Conservation (phyloP, 2,113 vertebrate species). For the Cephalopterus ornatus region DNA sequence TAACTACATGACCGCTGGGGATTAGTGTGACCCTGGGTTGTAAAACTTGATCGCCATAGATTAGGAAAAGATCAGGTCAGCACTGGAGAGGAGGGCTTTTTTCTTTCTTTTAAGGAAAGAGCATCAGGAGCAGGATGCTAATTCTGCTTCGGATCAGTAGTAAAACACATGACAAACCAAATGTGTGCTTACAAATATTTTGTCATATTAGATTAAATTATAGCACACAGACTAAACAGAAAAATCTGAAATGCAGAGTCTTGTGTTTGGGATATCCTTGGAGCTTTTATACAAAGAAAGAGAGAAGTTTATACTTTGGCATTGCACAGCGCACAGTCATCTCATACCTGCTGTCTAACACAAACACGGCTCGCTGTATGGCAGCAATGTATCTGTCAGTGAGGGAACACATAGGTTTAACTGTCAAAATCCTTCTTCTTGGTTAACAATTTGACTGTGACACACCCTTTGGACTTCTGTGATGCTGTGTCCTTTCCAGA, state of each 20-base stretch:
- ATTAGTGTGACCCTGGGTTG: conserved; percentile 43
- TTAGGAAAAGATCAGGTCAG: conserved; percentile 30
- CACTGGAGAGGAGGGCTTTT: neutral
- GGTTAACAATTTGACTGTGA: neutral
- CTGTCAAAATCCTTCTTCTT: neutral
- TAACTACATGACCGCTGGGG: conserved; percentile 50
- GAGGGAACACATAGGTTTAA: neutral
- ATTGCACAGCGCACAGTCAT: neutral
- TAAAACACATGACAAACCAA: conserved; percentile 30
- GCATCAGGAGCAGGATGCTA: neutral
- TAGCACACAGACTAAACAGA: conserved; percentile 59
- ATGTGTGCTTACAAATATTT: conserved; percentile 66
- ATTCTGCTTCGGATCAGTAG: conserved; percentile 22
- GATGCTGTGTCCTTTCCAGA: neutral
- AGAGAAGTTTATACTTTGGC: conserved; percentile 24
- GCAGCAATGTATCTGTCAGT: neutral
- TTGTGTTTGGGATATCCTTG: conserved; percentile 53
- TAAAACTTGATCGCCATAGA: conserved; percentile 40
- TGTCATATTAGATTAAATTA: conserved; percentile 65
- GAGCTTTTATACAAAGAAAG: conserved; percentile 57
- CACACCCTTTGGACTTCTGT: neutral
- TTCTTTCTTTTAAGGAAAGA: conserved; percentile 1
- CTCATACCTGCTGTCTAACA: conserved; percentile 12
- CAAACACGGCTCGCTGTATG: neutral
- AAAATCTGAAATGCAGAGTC: conserved; percentile 29